phyloP scores from a whole-genome alignment of 2,113 vertebrate genomes.

The Oncorhynchus mykiss region DNA sequence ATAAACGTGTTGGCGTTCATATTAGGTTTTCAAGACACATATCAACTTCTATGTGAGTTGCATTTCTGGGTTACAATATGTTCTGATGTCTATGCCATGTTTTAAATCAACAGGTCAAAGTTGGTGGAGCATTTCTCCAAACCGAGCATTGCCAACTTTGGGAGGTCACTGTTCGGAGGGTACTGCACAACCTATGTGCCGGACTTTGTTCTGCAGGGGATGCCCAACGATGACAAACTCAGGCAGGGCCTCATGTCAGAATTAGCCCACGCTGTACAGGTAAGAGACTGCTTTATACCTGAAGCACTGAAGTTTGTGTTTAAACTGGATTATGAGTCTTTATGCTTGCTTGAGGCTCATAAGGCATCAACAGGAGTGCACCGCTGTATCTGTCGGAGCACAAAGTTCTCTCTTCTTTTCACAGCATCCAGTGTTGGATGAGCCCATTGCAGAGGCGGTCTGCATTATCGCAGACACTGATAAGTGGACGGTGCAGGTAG shows the following conservation, averaged over 20 bases:
- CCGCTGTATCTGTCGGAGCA: background rate
- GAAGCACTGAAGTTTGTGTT: too few species aligned
- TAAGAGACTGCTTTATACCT: conserved; percentile 58
- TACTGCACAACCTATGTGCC: conserved; percentile 96
- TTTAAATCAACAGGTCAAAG: conserved; percentile 79
- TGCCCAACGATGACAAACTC: conserved; percentile 90
- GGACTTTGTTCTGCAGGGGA: conserved; percentile 96
- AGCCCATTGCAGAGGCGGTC: conserved; percentile 96
- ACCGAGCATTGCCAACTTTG: conserved; percentile 94
- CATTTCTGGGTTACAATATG: background rate
- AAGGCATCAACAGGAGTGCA: too few species aligned
- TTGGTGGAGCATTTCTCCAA: conserved; percentile 92
- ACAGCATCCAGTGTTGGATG: conserved; percentile 95
- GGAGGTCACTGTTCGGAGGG: conserved; percentile 92
- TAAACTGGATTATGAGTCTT: too few species aligned
- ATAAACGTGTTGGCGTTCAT: too few species aligned
- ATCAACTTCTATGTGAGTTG: background rate
- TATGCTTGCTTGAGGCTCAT: too few species aligned
- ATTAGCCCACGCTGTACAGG: conserved; percentile 94
- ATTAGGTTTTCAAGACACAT: background rate
- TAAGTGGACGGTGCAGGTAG: conserved; percentile 96
- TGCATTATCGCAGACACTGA: conserved; percentile 98
- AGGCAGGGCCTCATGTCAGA: conserved; percentile 89
- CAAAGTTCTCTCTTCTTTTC: conserved; percentile 7
- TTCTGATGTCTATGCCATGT: background rate